Conservation (phyloP, 37 sponge, comb jelly and placozoan genomes). For the Mnemiopsis leidyi region DNA sequence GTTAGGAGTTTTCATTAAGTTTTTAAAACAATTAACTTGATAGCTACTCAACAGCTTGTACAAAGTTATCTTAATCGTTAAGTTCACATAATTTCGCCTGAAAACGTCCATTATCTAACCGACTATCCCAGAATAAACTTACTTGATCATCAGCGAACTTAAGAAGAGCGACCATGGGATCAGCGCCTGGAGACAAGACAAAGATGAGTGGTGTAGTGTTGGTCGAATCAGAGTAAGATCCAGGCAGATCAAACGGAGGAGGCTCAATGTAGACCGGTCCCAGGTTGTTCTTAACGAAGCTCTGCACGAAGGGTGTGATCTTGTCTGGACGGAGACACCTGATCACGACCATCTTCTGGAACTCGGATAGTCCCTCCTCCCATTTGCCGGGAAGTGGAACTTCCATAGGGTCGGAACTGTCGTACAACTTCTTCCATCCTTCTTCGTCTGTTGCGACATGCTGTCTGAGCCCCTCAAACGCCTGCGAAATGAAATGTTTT, state of each 20-base stretch:
- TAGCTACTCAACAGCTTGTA: neutral
- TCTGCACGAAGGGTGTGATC: constrained; percentile 88
- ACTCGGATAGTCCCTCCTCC: constrained; percentile 70
- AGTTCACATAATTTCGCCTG: neutral
- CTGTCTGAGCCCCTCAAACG: constrained; percentile 76
- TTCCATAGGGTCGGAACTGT: constrained; percentile 83
- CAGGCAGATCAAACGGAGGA: constrained; percentile 94
- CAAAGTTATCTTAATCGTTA: neutral
- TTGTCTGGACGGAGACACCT: constrained; percentile 94
- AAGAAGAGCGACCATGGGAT: constrained; percentile 95
- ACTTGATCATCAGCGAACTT: constrained; percentile 99
- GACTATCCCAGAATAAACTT: too few species aligned
- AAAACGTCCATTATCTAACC: too few species aligned
- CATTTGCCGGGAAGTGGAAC: constrained; percentile 78
- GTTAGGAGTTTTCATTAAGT: neutral
- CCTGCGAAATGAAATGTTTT: neutral
- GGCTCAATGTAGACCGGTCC: constrained; percentile 88
- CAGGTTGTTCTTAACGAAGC: constrained; percentile 86
- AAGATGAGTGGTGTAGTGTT: constrained; percentile 96
- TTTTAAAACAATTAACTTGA: neutral
- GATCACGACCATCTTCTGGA: constrained; percentile 85
- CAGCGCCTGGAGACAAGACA: constrained; percentile 96
- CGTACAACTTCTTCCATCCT: constrained; percentile 87
- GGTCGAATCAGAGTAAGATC: constrained; percentile 93
- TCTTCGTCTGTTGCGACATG: constrained; percentile 66